Base-by-base conservation (phyloP, 2,113 vertebrate species). In the Accipiter virgatus region DNA sequence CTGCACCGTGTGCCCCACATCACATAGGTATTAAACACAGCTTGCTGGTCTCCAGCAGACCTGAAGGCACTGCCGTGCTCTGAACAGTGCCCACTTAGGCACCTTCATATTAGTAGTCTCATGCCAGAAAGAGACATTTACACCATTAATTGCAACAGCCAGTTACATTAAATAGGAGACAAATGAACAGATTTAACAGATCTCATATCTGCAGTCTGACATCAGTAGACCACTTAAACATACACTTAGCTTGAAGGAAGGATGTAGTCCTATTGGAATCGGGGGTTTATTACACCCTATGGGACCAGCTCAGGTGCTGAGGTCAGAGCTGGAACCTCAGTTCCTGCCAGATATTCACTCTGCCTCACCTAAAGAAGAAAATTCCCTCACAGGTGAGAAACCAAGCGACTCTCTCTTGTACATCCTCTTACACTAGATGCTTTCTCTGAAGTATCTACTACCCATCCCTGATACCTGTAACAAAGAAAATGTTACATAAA, bases 1-100 rank as follows among this genome's bases (percentile, higher is more conserved):
- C 59, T 13, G 43, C 25, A 16, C n/a, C 21, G 42, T 6, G 9
- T 2, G 1, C 13, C 65, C 63, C 2, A 0, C 27, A 6, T 13
- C 38, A 47, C 27, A 16, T 1, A 31, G 50, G 9, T 22, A 31
- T 16, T 4, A 67, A 34, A 81, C 25, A 25, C 34, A 73, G 45
- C 47, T 34, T 25, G 65, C 58, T 12, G 5, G 43, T 16, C 65
- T 53, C 13, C 3, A 7, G 52, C 72, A 72, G 65, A 38, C 13
- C 43, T 23, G 55, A 52, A 47, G 71, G 56, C 72, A 59, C 45
- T n/a, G 34, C 79, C 36, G 43, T 52, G 58, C 66, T 40, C 58
- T 16, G 16, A 66, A 22, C 34, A 21, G 16, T 19, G 56, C 63
- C 42, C 78, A 40, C 25, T 14, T 31, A 72, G 43, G 52, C 36